A percentile compares a stretch with the other conserved stretches of the same genome.
phyloP scores from a whole-genome alignment of 2,797 vertebrate genomes.

The Cirrhinus molitorella region DNA sequence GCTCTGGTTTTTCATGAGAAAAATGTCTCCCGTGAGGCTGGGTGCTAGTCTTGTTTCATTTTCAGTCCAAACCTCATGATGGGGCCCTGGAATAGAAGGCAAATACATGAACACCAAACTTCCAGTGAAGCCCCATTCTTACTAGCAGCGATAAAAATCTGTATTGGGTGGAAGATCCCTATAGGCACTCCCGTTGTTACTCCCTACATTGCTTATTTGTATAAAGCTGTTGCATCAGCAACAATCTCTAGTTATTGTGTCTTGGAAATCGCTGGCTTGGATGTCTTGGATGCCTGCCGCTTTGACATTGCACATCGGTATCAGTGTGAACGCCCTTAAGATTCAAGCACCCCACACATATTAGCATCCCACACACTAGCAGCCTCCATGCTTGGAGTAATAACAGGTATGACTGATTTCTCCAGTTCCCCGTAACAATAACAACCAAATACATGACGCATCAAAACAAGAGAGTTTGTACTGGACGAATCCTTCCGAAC shows the following conservation, averaged over 20 bases:
- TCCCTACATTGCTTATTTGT: background rate
- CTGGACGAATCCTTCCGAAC: constrained; percentile 12
- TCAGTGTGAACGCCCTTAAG: background rate
- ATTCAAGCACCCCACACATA: background rate
- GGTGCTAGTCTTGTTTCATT: constrained; percentile 30
- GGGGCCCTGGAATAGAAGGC: background rate
- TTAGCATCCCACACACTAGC: constrained; percentile 20
- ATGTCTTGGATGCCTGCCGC: background rate
- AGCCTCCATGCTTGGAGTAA: constrained; percentile 36
- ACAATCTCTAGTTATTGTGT: background rate
- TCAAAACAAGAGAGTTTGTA: background rate
- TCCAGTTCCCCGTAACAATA: constrained; percentile 22
- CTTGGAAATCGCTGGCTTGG: too few relatives aligned
- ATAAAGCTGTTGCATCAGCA: background rate
- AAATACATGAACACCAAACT: background rate
- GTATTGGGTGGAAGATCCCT: background rate
- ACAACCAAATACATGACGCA: constrained; percentile 14
- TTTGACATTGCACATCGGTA: background rate
- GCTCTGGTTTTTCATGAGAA: constrained; percentile 29
- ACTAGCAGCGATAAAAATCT: background rate
- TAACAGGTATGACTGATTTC: constrained; percentile 35
- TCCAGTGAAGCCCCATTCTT: background rate
- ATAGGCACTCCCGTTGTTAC: background rate
- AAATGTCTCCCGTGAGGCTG: background rate
- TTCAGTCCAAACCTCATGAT: constrained; percentile 19